Evolutionary conservation across 2,888 invertebrate genomes (phyloP), one percentile per base, ranked within the genome.

Genomic region (Vannuccia rotundouncinata): DNA sequence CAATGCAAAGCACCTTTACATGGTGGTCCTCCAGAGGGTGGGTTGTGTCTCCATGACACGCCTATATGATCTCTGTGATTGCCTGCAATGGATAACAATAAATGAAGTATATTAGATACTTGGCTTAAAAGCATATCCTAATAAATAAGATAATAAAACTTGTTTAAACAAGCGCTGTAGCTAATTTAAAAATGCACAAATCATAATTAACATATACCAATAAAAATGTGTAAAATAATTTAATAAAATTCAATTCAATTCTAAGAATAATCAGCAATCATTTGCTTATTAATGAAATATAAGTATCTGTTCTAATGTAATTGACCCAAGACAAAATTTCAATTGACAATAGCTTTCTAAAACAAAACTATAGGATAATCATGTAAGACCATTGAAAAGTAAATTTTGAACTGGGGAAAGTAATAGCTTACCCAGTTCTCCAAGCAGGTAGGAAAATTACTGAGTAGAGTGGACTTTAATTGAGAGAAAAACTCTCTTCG

Each of bases 351-450:
- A n/a, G n/a, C n/a, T n/a, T n/a, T n/a, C n/a, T n/a, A n/a, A n/a
- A n/a, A n/a, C n/a, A n/a, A n/a, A n/a, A n/a, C n/a, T n/a, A n/a
- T n/a, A n/a, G n/a, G n/a, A n/a, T n/a, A n/a, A n/a, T n/a, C n/a
- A n/a, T n/a, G n/a, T n/a, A n/a, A n/a, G n/a, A n/a, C n/a, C n/a
- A n/a, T n/a, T n/a, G n/a, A n/a, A n/a, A n/a, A n/a, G n/a, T n/a
- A n/a, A n/a, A n/a, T n/a, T n/a, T n/a, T n/a, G n/a, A n/a, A n/a
- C n/a, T n/a, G n/a, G n/a, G n/a, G n/a, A n/a, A n/a, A n/a, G n/a
- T n/a, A n/a, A n/a, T n/a, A n/a, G 25, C 66, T 66, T 27, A 66
- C 66, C 66, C 66, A 66, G 25, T 66, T 66, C 22, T 66, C 66
- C 5, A 22, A 22, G 66, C 25, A 66, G 2, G 66, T 22, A n/a